phyloP scores from a whole-genome alignment of 2,888 invertebrate genomes.

The Cylloceria caligata region DNA sequence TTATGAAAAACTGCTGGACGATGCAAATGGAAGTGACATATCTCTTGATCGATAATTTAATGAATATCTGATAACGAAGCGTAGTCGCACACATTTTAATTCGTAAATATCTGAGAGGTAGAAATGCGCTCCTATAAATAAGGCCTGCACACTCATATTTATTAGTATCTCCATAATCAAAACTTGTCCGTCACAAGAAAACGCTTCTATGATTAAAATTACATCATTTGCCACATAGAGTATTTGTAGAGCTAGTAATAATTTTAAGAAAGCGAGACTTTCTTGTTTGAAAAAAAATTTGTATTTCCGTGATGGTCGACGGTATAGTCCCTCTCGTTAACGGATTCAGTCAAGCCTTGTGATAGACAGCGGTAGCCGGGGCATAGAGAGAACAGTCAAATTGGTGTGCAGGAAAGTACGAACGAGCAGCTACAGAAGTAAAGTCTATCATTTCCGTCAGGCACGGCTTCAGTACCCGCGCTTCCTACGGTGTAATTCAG shows the following conservation, averaged over 20 bases:
- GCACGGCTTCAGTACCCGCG: slow-evolving; percentile 38
- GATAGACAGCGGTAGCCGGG: slow-evolving; percentile 10
- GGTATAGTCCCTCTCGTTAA: slow-evolving; percentile 28
- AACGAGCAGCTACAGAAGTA: slow-evolving; percentile 19
- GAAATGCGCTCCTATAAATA: too few relatives aligned
- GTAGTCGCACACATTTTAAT: too few relatives aligned
- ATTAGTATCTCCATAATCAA: too few relatives aligned
- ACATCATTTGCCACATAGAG: too few relatives aligned
- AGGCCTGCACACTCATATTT: too few relatives aligned
- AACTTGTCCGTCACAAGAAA: not conserved
- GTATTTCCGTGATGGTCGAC: slow-evolving; percentile 20
- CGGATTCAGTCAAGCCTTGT: slow-evolving; percentile 48
- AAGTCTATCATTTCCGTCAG: slow-evolving; percentile 42
- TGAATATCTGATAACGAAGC: too few relatives aligned
- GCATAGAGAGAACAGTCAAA: slow-evolving; percentile 7
- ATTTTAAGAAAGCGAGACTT: slow-evolving; percentile 8
- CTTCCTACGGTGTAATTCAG: slow-evolving; percentile 78
- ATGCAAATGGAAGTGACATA: too few relatives aligned
- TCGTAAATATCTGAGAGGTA: too few relatives aligned
- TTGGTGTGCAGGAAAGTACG: slow-evolving; percentile 34
- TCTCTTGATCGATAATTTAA: too few relatives aligned
- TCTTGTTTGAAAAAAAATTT: not conserved
- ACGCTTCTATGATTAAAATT: too few relatives aligned
- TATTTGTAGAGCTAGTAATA: not conserved
- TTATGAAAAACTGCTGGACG: too few relatives aligned